Evolutionary conservation across 2,113 vertebrate species (phyloP).

Genomic region (Geococcyx californianus): DNA sequence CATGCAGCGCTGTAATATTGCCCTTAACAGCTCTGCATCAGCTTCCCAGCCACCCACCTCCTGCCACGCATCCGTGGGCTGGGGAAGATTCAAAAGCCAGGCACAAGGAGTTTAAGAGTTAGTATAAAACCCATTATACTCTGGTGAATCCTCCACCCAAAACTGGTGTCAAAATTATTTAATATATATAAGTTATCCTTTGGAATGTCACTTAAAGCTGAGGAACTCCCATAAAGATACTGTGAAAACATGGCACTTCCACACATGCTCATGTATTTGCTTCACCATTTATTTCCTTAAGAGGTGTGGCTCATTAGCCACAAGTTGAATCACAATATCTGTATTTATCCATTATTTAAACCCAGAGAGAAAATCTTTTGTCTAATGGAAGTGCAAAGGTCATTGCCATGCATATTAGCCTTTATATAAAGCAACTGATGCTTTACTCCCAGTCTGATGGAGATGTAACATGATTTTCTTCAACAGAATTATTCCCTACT

Average conservation of each 20-base stretch:
- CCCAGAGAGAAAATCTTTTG: background rate
- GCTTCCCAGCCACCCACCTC: background rate
- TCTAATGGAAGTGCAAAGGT: background rate
- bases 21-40: fast-evolving
- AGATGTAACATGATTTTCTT: background rate
- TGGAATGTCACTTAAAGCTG: background rate
- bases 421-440: background rate
- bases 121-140: background rate
- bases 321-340: background rate
- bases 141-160: background rate
- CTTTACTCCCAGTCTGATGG: background rate
- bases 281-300: background rate
- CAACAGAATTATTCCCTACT: background rate
- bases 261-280: background rate
- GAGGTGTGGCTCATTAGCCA: background rate
- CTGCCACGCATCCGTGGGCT: fast-evolving
- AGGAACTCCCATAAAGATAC: background rate
- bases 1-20: fast-evolving
- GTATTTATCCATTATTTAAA: background rate
- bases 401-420: background rate
- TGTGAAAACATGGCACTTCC: background rate
- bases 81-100: background rate
- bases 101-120: background rate
- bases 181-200: background rate
- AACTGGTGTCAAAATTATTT: background rate